These are phyloP conservation scores for Drosophila hamatofila DNA, from an alignment of 2,888 invertebrate genomes.

Conservation along the genomic window DNA sequence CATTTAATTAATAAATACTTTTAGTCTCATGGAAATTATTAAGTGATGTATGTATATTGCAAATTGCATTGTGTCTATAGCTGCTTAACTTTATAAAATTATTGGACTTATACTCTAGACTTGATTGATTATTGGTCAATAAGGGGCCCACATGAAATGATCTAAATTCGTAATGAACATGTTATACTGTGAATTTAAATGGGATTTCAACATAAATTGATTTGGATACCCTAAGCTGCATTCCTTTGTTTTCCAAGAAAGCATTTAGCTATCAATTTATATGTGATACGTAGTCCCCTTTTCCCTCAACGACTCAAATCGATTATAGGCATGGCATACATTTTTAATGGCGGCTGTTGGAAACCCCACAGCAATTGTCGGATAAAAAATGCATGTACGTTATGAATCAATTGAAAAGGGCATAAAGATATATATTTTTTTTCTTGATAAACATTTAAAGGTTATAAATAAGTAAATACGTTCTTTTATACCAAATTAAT, in stretches of 20 bases:
- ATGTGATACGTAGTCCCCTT: background rate
- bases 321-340: constrained; percentile 56
- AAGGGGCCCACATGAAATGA: too few relatives aligned
- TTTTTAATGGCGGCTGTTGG: constrained; percentile 46
- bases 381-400: background rate
- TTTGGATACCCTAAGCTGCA: background rate
- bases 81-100: too few relatives aligned
- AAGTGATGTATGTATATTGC: background rate
- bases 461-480: constrained; percentile 15
- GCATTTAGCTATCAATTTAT: background rate
- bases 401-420: background rate
- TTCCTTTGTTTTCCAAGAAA: background rate
- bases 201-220: background rate
- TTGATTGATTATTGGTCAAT: too few relatives aligned
- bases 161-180: too few relatives aligned
- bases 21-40: background rate
- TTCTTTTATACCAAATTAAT: constrained; percentile 6
- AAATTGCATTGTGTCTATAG: too few relatives aligned
- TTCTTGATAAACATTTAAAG: background rate
- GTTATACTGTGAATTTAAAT: too few relatives aligned
- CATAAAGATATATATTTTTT: background rate
- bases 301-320: constrained; percentile 37
- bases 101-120: too few relatives aligned
- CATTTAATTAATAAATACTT: background rate
- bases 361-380: constrained; percentile 10